Percentiles rank a stretch among this genome's conserved stretches.
These are phyloP conservation scores for Lepetodrilus schrolli DNA, from an alignment of 2,888 invertebrate species.

Conservation along the genomic window DNA sequence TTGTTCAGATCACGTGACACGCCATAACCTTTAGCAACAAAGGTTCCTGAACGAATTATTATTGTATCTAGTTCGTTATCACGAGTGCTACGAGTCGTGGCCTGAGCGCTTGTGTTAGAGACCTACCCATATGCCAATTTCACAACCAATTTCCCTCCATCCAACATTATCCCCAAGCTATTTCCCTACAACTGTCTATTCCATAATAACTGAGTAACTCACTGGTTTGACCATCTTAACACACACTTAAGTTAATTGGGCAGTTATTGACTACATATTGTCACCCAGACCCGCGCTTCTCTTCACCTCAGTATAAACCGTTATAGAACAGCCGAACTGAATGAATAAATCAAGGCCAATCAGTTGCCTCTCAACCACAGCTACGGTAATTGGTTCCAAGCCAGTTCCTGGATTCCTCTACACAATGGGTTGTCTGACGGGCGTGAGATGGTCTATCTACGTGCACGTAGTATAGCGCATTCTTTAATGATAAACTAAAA, in stretches of 20 bases:
- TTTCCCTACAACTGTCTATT: slow-evolving; percentile 10
- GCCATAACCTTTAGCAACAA: slow-evolving; percentile 8
- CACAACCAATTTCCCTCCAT: slow-evolving; percentile 3
- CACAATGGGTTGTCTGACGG: not conserved
- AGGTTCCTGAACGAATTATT: slow-evolving; percentile 7
- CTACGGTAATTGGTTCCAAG: not conserved
- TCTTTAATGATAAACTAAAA: too few relatives aligned
- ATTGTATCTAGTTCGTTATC: not conserved
- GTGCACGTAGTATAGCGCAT: too few relatives aligned
- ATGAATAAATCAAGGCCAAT: not conserved
- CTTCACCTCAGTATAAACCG: not conserved
- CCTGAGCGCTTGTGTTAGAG: not conserved
- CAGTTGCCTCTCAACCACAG: not conserved
- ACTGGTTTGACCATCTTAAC: slow-evolving; percentile 17
- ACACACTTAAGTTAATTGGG: slow-evolving; percentile 25
- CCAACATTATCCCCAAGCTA: not conserved
- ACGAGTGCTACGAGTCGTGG: not conserved
- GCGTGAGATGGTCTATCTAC: not conserved
- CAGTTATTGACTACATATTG: slow-evolving; percentile 20
- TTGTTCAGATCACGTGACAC: not conserved
- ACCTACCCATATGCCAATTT: not conserved
- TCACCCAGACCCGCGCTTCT: not conserved
- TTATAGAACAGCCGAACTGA: not conserved
- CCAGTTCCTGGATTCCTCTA: not conserved
- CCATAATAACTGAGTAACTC: slow-evolving; percentile 10